Conservation (phyloP, 2,113 vertebrate genomes). For the Pongo abelii region DNA sequence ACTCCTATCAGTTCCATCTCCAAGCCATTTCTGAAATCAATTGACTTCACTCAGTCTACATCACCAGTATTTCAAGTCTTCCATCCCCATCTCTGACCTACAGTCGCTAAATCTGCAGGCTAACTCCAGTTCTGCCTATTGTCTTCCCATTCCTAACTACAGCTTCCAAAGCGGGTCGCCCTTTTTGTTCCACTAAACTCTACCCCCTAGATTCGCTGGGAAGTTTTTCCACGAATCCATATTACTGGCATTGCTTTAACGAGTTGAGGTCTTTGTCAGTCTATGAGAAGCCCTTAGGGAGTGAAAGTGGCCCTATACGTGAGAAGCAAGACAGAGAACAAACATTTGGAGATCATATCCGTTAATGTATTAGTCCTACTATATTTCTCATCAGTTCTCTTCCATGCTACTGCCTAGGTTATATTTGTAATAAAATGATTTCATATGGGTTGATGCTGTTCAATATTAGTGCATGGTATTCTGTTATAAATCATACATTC, state of each 20-base stretch:
- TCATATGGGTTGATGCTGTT: neutral
- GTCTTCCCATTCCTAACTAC: neutral
- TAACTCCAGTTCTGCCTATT: neutral
- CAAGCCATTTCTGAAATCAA: neutral
- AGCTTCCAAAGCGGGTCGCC: neutral
- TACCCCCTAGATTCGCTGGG: neutral
- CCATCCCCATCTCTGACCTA: neutral
- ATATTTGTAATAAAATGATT: neutral
- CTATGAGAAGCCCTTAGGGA: neutral
- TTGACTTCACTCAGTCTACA: neutral
- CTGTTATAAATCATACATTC: slow-evolving; percentile 9
- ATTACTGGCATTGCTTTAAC: neutral
- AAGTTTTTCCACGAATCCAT: neutral
- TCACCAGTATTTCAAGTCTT: neutral
- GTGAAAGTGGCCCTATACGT: accelerated
- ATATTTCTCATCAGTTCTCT: neutral
- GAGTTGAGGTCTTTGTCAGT: neutral
- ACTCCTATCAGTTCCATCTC: neutral
- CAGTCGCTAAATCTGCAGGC: neutral
- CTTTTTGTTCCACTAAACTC: neutral
- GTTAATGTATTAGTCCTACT: neutral
- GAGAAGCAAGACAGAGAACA: neutral
- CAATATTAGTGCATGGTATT: neutral
- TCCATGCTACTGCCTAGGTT: neutral
- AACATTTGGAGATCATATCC: neutral